Conservation (phyloP, 2,113 vertebrate species). For the Chelonoidis abingdonii region DNA sequence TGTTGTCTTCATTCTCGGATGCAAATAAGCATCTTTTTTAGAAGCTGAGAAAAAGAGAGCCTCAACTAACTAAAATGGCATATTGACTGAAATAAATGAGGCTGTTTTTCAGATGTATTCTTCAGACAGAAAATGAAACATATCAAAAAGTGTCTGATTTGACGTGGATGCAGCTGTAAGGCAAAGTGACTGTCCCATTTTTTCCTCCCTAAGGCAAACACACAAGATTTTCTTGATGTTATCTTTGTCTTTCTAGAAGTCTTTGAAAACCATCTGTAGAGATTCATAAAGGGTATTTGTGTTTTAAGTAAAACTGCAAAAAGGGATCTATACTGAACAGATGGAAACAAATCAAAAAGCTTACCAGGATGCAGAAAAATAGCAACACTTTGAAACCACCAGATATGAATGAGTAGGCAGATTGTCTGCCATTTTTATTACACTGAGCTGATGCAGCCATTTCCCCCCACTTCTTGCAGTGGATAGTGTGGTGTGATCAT, state of each 20-base stretch:
- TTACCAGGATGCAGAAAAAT: slow-evolving; percentile 70
- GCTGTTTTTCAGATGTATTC: slow-evolving; percentile 71
- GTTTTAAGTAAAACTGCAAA: slow-evolving; percentile 77
- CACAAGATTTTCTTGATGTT: slow-evolving; percentile 76
- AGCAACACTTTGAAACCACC: slow-evolving; percentile 64
- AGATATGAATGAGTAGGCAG: slow-evolving; percentile 54
- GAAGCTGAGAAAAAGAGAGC: slow-evolving; percentile 64
- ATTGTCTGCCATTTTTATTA: slow-evolving; percentile 40
- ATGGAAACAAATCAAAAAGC: slow-evolving; percentile 79
- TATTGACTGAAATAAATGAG: slow-evolving; percentile 72
- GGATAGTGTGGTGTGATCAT: rapidly evolving
- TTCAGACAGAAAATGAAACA: slow-evolving; percentile 76
- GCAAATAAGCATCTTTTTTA: slow-evolving; percentile 76
- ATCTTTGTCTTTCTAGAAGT: slow-evolving; percentile 74
- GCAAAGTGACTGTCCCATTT: slow-evolving; percentile 70
- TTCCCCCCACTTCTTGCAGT: background rate
- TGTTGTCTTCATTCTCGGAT: slow-evolving; percentile 64
- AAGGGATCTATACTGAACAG: slow-evolving; percentile 75
- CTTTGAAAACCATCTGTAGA: slow-evolving; percentile 78
- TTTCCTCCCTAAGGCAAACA: slow-evolving; percentile 60
- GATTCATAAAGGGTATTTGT: slow-evolving; percentile 77
- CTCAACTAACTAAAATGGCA: slow-evolving; percentile 68
- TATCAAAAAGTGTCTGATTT: slow-evolving; percentile 72
- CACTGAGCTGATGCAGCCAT: background rate
- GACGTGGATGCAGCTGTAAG: slow-evolving; percentile 73